A percentile compares a stretch with the other conserved stretches of the same genome.
Conservation (phyloP, 2,797 vertebrate species). For the Hephaestus fuliginosus region DNA sequence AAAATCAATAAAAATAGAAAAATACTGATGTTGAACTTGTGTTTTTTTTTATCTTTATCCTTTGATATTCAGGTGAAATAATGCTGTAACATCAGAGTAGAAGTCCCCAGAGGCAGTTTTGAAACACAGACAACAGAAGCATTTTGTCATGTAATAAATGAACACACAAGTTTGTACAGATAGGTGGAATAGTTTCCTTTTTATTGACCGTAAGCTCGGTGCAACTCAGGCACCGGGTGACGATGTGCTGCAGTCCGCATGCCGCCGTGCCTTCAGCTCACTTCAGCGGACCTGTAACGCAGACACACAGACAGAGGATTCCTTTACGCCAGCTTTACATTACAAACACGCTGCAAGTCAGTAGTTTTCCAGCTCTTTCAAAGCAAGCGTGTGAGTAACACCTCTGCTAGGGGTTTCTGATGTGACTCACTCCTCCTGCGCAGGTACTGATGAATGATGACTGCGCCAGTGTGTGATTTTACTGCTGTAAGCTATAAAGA, state of each 20-base stretch:
- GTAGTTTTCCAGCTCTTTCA: slow-evolving; percentile 66
- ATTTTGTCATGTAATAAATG: slow-evolving; percentile 16
- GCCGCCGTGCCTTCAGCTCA: slow-evolving; percentile 49
- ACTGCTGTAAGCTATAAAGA: not conserved
- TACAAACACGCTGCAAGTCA: slow-evolving; percentile 49
- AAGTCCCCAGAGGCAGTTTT: no score
- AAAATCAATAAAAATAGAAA: slow-evolving; percentile 73
- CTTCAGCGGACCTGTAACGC: slow-evolving; percentile 69
- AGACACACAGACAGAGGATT: slow-evolving; percentile 64
- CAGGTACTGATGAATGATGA: slow-evolving; percentile 23
- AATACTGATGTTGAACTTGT: slow-evolving; percentile 28
- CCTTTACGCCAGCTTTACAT: slow-evolving; percentile 75
- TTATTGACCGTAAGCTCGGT: slow-evolving; percentile 63
- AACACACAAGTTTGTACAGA: slow-evolving; percentile 18
- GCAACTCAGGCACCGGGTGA: slow-evolving; percentile 42
- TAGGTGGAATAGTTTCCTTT: slow-evolving; percentile 64
- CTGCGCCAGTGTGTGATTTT: slow-evolving; percentile 10
- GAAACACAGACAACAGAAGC: not conserved
- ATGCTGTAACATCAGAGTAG: not conserved
- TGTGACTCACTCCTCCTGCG: slow-evolving; percentile 45
- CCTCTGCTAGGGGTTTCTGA: slow-evolving; percentile 16
- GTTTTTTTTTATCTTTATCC: not conserved
- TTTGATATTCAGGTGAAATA: no score
- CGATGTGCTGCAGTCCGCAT: slow-evolving; percentile 27
- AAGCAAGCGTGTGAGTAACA: slow-evolving; percentile 25